These are phyloP conservation scores for Drosophila gunungcola DNA, from an alignment of 1,140 invertebrate species.

Conservation along the genomic window DNA sequence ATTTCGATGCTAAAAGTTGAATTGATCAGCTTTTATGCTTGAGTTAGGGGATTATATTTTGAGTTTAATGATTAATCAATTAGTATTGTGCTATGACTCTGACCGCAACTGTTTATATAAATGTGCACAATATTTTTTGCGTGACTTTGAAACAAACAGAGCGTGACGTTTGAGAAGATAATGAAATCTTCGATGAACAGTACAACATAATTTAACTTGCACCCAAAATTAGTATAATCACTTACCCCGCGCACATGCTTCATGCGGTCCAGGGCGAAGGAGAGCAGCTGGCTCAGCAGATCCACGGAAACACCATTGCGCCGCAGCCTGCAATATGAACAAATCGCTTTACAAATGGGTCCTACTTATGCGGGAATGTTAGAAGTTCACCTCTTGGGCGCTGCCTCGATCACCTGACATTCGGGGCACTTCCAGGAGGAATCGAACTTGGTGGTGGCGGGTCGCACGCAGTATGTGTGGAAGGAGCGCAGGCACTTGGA, in stretches of 20 bases:
- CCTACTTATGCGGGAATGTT: background rate
- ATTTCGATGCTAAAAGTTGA: background rate
- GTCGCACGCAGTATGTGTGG: slow-evolving; percentile 91
- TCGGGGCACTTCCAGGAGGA: slow-evolving; percentile 94
- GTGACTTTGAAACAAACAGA: slow-evolving; percentile 36
- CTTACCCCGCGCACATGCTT: slow-evolving; percentile 78
- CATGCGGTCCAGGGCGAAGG: slow-evolving; percentile 78
- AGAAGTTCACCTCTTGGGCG: slow-evolving; percentile 87
- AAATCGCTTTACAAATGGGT: background rate
- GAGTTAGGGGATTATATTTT: background rate
- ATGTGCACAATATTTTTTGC: slow-evolving; percentile 49
- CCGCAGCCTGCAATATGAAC: slow-evolving; percentile 52
- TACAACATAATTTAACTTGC: slow-evolving; percentile 14
- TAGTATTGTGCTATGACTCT: background rate
- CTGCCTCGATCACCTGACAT: slow-evolving; percentile 92
- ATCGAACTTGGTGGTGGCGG: slow-evolving; percentile 86
- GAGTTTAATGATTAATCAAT: background rate
- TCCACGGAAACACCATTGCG: slow-evolving; percentile 73
- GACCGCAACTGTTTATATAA: background rate
- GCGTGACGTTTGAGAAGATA: slow-evolving; percentile 33
- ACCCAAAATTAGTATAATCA: slow-evolving; percentile 16
- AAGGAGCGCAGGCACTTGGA: slow-evolving; percentile 94
- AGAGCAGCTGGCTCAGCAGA: slow-evolving; percentile 72
- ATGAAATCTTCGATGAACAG: slow-evolving; percentile 45
- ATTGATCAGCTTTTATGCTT: background rate